Evolutionary conservation across 2,113 vertebrate species (phyloP).

Genomic region (Caranx melampygus): DNA sequence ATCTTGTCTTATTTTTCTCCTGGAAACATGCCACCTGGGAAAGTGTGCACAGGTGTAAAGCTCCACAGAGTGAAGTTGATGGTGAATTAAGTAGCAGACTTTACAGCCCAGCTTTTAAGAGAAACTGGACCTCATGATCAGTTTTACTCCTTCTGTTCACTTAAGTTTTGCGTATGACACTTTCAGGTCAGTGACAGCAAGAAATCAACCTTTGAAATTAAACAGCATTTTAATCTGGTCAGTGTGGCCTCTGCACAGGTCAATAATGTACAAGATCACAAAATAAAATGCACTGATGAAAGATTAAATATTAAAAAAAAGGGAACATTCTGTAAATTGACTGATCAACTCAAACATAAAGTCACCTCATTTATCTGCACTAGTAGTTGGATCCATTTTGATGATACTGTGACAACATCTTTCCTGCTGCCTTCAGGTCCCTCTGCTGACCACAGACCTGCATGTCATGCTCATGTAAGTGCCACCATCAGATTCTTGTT

Average conservation of each 20-base stretch:
- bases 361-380: background rate
- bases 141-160: too few species aligned
- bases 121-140: background rate
- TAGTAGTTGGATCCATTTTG: background rate
- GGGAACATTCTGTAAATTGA: too few species aligned
- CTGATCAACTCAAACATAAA: background rate
- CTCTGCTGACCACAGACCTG: slow-evolving; percentile 26
- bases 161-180: too few species aligned
- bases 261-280: too few species aligned
- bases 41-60: background rate
- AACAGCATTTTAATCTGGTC: too few species aligned
- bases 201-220: too few species aligned
- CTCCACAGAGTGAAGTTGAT: background rate
- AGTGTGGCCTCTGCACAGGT: too few species aligned
- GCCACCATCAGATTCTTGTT: background rate
- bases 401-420: background rate
- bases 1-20: background rate
- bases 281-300: too few species aligned
- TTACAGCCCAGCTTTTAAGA: background rate
- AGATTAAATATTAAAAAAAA: too few species aligned
- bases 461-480: slow-evolving; percentile 54
- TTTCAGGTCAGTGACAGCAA: too few species aligned
- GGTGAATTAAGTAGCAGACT: background rate
- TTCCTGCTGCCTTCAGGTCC: slow-evolving; percentile 11
- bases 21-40: background rate